phyloP scores from a whole-genome alignment of 2,113 vertebrate genomes.

The Patagioenas fasciata region DNA sequence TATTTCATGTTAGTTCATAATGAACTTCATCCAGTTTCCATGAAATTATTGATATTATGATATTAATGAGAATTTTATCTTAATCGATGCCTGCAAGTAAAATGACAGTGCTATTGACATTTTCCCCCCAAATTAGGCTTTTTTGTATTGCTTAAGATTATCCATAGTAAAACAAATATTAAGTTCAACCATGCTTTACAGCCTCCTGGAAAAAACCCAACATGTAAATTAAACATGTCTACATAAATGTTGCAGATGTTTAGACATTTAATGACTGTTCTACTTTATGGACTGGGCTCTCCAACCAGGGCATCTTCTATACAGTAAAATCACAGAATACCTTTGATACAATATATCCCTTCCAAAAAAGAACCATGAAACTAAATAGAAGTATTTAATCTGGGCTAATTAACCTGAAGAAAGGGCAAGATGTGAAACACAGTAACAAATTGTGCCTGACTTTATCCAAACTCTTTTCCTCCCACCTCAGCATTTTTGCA shows the following conservation, averaged over 20 bases:
- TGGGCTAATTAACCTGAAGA: not conserved
- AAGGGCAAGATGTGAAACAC: not conserved
- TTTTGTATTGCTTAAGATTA: not conserved
- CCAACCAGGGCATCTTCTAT: not conserved
- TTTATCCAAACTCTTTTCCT: not conserved
- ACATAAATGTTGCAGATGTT: rapidly evolving
- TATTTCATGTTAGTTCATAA: not conserved
- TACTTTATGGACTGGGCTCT: not conserved
- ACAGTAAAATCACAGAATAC: not conserved
- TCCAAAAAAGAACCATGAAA: not conserved
- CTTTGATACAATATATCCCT: not conserved
- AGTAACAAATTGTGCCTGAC: not conserved
- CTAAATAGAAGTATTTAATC: not conserved
- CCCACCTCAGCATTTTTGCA: not conserved
- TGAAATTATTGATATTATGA: not conserved
- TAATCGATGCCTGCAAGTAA: not conserved
- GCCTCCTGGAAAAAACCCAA: not conserved
- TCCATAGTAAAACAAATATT: not conserved
- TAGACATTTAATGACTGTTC: not conserved
- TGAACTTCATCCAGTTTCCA: not conserved
- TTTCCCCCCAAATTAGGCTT: not conserved
- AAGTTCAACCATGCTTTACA: not conserved
- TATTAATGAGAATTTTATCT: not conserved
- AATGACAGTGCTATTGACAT: not conserved
- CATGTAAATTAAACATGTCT: not conserved